These are phyloP conservation scores for Drosophila rufa DNA, from an alignment of 1,140 invertebrate species.

Conservation along the genomic window DNA sequence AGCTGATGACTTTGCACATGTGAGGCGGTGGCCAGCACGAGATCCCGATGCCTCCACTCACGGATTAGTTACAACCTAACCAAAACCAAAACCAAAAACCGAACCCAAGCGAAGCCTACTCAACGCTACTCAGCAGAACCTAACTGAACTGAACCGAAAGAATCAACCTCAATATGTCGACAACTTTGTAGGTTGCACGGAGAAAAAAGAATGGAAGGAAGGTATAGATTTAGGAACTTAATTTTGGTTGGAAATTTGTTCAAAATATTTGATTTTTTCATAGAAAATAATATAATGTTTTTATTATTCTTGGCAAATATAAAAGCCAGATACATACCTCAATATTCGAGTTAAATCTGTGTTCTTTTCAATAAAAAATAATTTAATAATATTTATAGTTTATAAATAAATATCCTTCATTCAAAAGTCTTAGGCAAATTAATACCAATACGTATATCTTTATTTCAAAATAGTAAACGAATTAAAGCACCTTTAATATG, in stretches of 20 bases:
- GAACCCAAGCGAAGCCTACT: slow-evolving; percentile 24
- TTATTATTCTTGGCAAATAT: no score
- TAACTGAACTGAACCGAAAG: slow-evolving; percentile 47
- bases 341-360: no score
- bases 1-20: slow-evolving; percentile 81
- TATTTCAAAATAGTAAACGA: no score
- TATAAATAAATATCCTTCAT: no score
- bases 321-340: no score
- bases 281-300: no score
- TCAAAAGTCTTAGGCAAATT: no score
- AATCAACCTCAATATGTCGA: slow-evolving; percentile 82
- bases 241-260: background rate
- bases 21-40: slow-evolving; percentile 64
- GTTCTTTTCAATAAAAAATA: no score
- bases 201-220: background rate
- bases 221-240: background rate
- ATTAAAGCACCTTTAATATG: no score
- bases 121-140: background rate
- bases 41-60: slow-evolving; percentile 28
- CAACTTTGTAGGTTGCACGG: slow-evolving; percentile 66
- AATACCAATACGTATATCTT: no score
- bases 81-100: slow-evolving; percentile 27
- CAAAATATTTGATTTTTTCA: no score
- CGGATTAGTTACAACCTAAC: slow-evolving; percentile 72
- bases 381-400: no score